Percentiles rank a stretch among this genome's conserved stretches.
These are phyloP conservation scores for Toxotes jaculatrix DNA, from an alignment of 2,113 vertebrate species.

Conservation along the genomic window DNA sequence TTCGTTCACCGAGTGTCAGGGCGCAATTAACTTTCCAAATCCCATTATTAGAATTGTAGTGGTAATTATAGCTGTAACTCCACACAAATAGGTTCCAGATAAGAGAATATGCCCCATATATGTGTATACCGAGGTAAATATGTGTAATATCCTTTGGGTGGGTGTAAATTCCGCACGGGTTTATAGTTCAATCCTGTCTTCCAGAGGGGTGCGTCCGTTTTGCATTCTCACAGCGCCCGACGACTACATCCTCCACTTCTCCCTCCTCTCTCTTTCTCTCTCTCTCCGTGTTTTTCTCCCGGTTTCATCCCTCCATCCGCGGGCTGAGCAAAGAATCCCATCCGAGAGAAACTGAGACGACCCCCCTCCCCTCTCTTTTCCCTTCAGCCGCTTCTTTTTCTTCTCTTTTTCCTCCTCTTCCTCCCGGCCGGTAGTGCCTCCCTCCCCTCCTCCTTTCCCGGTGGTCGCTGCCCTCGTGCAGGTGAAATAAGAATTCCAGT, in stretches of 20 bases:
- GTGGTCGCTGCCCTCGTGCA: constrained; percentile 41
- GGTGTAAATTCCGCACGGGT: constrained; percentile 66
- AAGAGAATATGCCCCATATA: constrained; percentile 26
- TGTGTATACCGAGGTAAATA: neutral
- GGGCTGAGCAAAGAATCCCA: constrained; percentile 59
- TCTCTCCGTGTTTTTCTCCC: constrained; percentile 59
- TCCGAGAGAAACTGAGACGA: constrained; percentile 45
- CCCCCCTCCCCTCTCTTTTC: neutral
- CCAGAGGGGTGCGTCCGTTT: constrained; percentile 78
- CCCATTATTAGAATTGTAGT: constrained; percentile 50
- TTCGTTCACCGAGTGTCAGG: constrained; percentile 52
- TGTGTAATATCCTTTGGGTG: constrained; percentile 58
- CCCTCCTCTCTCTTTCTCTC: constrained; percentile 58
- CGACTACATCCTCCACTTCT: constrained; percentile 71
- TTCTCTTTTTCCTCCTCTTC: constrained; percentile 2
- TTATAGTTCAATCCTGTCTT: constrained; percentile 66
- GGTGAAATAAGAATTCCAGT: constrained; percentile 66
- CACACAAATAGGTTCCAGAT: constrained; percentile 61
- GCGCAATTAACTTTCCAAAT: constrained; percentile 61
- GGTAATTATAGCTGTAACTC: constrained; percentile 61
- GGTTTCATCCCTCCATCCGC: constrained; percentile 75
- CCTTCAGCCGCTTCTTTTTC: constrained; percentile 8
- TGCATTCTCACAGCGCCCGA: constrained; percentile 72
- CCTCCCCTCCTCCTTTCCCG: neutral
- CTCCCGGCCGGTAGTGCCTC: constrained; percentile 3